These are phyloP conservation scores for Drosophila pallidifrons DNA, from an alignment of 1,140 invertebrate species.

Conservation along the genomic window DNA sequence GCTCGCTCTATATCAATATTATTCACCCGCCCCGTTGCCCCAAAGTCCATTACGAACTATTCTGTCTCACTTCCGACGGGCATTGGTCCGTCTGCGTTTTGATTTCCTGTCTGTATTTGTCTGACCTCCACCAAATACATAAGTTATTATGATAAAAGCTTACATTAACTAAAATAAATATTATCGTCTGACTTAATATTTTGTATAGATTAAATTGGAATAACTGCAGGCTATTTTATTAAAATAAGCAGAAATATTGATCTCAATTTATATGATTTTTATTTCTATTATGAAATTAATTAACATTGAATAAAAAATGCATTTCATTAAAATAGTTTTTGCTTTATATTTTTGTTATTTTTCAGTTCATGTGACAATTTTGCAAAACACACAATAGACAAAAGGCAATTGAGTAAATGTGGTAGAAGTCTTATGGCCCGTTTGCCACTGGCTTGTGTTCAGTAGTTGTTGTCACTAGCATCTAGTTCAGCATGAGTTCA, in stretches of 20 bases:
- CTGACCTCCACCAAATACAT: slow-evolving; percentile 8
- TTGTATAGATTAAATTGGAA: background rate
- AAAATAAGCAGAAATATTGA: background rate
- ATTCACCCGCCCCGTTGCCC: too few species aligned
- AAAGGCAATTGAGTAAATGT: slow-evolving; percentile 63
- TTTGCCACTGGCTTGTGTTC: background rate
- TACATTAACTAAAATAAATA: slow-evolving; percentile 45
- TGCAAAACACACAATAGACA: slow-evolving; percentile 38
- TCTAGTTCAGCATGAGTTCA: background rate
- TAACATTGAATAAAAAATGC: too few species aligned
- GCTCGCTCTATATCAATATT: background rate
- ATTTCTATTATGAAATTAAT: background rate
- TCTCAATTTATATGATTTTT: background rate
- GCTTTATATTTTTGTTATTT: too few species aligned
- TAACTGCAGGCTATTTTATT: background rate
- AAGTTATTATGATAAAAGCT: slow-evolving; percentile 25
- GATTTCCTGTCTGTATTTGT: slow-evolving; percentile 26
- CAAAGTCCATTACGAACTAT: slow-evolving; percentile 7
- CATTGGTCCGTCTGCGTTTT: slow-evolving; percentile 10
- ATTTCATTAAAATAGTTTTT: too few species aligned
- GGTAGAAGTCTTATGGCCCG: slow-evolving; percentile 45
- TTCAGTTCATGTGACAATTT: slow-evolving; percentile 21
- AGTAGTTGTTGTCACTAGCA: slow-evolving; percentile 3
- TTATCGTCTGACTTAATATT: slow-evolving; percentile 4
- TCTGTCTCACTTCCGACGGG: slow-evolving; percentile 15